Conservation (phyloP, 2,888 invertebrate species). For the Netelia melanura region DNA sequence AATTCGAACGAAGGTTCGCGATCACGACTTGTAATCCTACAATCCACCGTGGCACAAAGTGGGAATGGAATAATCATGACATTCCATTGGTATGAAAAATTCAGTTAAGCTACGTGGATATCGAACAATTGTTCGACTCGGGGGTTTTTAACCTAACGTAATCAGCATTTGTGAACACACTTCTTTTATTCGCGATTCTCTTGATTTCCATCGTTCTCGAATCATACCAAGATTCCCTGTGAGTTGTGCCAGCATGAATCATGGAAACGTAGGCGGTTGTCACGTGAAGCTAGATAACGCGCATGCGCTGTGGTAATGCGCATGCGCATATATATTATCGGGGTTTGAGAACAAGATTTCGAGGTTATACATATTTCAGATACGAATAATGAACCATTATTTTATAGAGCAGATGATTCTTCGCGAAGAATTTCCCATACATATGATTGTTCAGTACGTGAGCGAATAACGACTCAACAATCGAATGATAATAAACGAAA, state of each 20-base stretch:
- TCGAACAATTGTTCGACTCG: not conserved
- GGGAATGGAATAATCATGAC: not conserved
- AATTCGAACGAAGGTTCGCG: constrained; percentile 33
- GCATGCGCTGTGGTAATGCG: too few relatives aligned
- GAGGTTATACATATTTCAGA: too few relatives aligned
- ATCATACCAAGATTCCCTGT: not conserved
- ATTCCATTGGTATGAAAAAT: not conserved
- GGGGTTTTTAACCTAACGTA: not conserved
- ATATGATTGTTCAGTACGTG: too few relatives aligned
- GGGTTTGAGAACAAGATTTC: too few relatives aligned
- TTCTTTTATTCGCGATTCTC: not conserved
- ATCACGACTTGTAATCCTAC: not conserved
- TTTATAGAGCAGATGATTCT: too few relatives aligned
- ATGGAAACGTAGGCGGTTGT: not conserved
- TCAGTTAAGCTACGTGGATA: not conserved
- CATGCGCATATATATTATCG: too few relatives aligned
- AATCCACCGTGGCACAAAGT: not conserved
- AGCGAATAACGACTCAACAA: too few relatives aligned
- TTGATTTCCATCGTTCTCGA: not conserved
- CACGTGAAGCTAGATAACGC: too few relatives aligned
- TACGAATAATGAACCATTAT: too few relatives aligned
- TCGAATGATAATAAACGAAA: too few relatives aligned
- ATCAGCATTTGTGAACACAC: not conserved
- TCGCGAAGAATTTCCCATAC: too few relatives aligned
- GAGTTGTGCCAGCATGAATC: constrained; percentile 12